phyloP scores from a whole-genome alignment of 2,888 invertebrate genomes.

The Automeris io region DNA sequence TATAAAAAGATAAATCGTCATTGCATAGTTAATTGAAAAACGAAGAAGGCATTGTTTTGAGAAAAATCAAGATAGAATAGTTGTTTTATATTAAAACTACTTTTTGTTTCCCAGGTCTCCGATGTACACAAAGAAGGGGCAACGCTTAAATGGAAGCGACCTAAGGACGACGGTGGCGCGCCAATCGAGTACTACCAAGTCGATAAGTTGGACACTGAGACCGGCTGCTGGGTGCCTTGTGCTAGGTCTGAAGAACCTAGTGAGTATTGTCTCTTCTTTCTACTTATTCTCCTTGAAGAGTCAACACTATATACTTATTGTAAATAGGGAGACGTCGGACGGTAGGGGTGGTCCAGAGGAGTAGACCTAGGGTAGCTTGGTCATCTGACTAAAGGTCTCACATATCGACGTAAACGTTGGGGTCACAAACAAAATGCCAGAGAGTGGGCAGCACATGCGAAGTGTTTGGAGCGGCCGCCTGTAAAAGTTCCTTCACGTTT shows the following conservation, averaged over 20 bases:
- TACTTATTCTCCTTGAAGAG: neutral
- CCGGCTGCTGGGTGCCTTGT: constrained; percentile 92
- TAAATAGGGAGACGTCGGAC: too few relatives aligned
- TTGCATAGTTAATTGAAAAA: too few relatives aligned
- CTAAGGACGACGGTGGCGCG: constrained; percentile 95
- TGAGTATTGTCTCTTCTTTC: constrained; percentile 40
- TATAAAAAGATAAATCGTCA: too few relatives aligned
- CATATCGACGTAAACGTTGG: too few relatives aligned
- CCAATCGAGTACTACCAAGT: constrained; percentile 98
- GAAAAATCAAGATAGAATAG: neutral
- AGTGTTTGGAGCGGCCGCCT: too few relatives aligned
- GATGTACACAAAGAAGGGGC: constrained; percentile 96
- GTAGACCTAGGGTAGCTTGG: too few relatives aligned
- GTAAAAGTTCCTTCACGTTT: too few relatives aligned
- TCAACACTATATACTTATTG: neutral
- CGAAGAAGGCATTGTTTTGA: too few relatives aligned
- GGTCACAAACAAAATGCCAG: too few relatives aligned
- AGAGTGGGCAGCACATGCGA: too few relatives aligned
- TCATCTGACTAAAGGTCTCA: too few relatives aligned
- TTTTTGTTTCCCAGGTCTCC: constrained; percentile 56
- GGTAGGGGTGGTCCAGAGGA: too few relatives aligned
- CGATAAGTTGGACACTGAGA: constrained; percentile 94
- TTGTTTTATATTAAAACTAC: neutral
- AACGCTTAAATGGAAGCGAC: constrained; percentile 96
- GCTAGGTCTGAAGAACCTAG: constrained; percentile 89